These are phyloP conservation scores for Aphidoletes aphidimyza DNA, from an alignment of 2,888 invertebrate species.

Conservation along the genomic window DNA sequence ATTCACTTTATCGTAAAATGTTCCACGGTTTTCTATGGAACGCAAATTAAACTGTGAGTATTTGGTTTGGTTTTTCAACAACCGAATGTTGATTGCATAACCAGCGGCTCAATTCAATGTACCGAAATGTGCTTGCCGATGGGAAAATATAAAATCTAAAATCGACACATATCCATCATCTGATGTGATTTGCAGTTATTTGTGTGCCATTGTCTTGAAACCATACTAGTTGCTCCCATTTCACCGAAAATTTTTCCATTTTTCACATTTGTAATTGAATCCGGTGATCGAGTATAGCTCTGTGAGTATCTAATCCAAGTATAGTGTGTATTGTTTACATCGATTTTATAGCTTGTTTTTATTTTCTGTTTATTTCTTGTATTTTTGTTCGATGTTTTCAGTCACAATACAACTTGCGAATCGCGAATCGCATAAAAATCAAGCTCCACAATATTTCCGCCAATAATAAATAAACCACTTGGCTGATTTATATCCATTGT, in stretches of 20 bases:
- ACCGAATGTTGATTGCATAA: slow-evolving; percentile 25
- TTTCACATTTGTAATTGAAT: background rate
- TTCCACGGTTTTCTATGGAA: background rate
- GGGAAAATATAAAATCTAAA: slow-evolving; percentile 27
- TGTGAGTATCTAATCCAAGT: background rate
- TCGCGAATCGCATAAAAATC: background rate
- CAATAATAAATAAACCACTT: slow-evolving; percentile 44
- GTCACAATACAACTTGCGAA: background rate
- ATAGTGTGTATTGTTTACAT: slow-evolving; percentile 3
- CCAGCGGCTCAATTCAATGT: background rate
- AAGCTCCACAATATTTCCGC: slow-evolving; percentile 34
- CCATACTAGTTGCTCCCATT: background rate
- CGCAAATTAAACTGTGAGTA: background rate
- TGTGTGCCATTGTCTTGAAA: background rate
- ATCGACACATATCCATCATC: slow-evolving; percentile 28
- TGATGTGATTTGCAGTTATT: background rate
- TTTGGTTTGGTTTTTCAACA: background rate
- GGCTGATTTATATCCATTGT: slow-evolving; percentile 31
- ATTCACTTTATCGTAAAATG: background rate
- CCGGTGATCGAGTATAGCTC: too few species aligned
- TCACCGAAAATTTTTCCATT: background rate
- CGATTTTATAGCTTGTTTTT: background rate
- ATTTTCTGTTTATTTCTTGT: background rate
- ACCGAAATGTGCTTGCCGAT: background rate
- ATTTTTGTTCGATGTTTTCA: background rate